Percentiles rank a stretch among this genome's conserved stretches.
phyloP scores from a whole-genome alignment of 2,888 invertebrate genomes.

The Lacanobia wlatinum region DNA sequence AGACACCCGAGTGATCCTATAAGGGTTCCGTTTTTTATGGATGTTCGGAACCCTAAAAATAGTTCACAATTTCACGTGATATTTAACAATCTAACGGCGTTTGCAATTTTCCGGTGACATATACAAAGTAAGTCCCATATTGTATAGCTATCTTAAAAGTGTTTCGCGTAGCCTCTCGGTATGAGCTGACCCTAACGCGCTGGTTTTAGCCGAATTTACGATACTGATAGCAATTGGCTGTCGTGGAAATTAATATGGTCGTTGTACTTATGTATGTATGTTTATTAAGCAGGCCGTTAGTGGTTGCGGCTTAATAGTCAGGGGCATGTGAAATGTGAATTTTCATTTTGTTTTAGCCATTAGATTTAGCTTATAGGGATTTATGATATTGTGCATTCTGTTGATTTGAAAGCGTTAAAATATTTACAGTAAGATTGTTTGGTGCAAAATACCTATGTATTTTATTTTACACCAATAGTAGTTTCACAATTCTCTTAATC shows the following conservation, averaged over 20 bases:
- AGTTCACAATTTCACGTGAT: too few species aligned
- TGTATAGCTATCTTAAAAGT: neutral
- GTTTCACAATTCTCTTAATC: too few species aligned
- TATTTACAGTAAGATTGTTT: too few species aligned
- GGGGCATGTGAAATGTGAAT: constrained; percentile 15
- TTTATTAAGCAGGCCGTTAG: constrained; percentile 53
- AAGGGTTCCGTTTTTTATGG: too few species aligned
- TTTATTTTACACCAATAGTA: too few species aligned
- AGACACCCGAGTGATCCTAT: too few species aligned
- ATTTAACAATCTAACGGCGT: too few species aligned
- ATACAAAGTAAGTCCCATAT: neutral
- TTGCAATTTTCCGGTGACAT: too few species aligned
- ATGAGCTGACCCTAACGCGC: constrained; percentile 42
- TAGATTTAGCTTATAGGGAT: constrained; percentile 19
- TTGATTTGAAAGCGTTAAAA: neutral
- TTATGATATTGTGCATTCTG: neutral
- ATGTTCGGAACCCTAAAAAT: too few species aligned
- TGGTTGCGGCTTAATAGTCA: constrained; percentile 37
- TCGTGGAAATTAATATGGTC: constrained; percentile 57
- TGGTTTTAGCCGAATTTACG: constrained; percentile 72
- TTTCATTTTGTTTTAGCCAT: constrained; percentile 35
- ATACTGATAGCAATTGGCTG: constrained; percentile 59
- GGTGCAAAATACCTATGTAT: too few species aligned
- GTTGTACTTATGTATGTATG: constrained; percentile 51
- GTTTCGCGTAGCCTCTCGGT: neutral